phyloP scores from a whole-genome alignment of 1,140 invertebrate genomes.

The Drosophila murphyi region DNA sequence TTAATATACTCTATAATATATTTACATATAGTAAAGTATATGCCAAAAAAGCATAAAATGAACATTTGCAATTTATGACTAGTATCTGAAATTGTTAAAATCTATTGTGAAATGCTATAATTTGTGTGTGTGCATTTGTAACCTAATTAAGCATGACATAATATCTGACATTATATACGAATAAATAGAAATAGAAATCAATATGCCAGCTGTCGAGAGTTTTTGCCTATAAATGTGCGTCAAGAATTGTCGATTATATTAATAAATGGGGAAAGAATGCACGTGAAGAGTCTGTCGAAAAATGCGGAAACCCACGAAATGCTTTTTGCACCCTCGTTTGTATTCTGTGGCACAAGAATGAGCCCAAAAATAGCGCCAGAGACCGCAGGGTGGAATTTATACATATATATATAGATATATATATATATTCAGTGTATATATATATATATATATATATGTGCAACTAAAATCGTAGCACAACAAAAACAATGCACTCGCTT shows the following conservation, averaged over 20 bases:
- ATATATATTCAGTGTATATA: not conserved
- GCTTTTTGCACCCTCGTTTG: conserved; percentile 26
- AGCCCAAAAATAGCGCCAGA: conserved; percentile 19
- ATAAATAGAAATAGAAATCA: conserved; percentile 35
- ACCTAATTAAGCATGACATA: conserved; percentile 54
- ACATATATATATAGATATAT: not conserved
- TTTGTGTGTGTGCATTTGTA: conserved; percentile 2
- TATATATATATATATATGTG: conserved; percentile 20
- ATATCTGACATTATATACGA: conserved; percentile 48
- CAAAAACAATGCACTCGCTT: conserved; percentile 55
- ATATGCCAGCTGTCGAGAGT: conserved; percentile 43
- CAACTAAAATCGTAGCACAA: conserved; percentile 32
- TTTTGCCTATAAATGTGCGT: conserved; percentile 18
- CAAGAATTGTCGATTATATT: conserved; percentile 40
- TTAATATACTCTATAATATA: too few relatives aligned
- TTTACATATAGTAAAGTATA: too few relatives aligned
- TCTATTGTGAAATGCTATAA: conserved; percentile 13
- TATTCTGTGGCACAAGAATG: not conserved
- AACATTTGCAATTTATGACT: not conserved
- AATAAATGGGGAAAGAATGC: conserved; percentile 3
- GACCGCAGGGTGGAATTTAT: conserved; percentile 59
- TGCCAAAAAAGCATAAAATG: too few relatives aligned
- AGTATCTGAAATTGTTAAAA: not conserved
- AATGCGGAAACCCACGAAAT: conserved; percentile 60
- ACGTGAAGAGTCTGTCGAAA: conserved; percentile 15